Evolutionary conservation across 2,113 vertebrate species (phyloP).

Genomic region (Plotosus lineatus): DNA sequence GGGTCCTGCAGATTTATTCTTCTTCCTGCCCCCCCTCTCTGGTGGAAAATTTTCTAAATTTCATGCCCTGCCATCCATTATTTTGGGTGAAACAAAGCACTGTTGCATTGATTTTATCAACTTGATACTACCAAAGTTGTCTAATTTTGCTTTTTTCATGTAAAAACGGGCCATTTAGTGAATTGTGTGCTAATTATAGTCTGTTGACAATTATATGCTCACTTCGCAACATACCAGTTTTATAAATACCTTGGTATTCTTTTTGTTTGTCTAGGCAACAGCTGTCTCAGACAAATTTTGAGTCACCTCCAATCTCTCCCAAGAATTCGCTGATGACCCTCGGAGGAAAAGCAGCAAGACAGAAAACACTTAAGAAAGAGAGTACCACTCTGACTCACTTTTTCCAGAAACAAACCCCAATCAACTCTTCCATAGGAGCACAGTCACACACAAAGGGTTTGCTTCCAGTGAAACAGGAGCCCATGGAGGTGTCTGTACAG

Average conservation of each 20-base stretch:
- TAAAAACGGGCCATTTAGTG: constrained; percentile 51
- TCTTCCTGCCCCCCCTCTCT: too few species aligned
- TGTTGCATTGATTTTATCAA: too few species aligned
- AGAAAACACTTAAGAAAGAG: constrained; percentile 54
- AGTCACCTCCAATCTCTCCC: constrained; percentile 73
- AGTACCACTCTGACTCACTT: constrained; percentile 65
- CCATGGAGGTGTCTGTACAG: constrained; percentile 36
- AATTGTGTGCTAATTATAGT: neutral
- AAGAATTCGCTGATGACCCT: constrained; percentile 55
- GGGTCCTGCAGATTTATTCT: too few species aligned
- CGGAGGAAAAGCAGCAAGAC: constrained; percentile 58
- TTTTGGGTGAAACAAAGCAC: too few species aligned
- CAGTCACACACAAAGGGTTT: constrained; percentile 7
- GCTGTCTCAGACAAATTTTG: constrained; percentile 73
- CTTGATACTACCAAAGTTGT: too few species aligned
- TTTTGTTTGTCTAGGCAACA: constrained; percentile 70
- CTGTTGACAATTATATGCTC: neutral
- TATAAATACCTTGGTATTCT: neutral
- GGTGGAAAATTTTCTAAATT: too few species aligned
- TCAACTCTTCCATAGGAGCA: constrained; percentile 33
- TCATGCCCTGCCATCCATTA: too few species aligned
- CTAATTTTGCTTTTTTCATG: constrained; percentile 66
- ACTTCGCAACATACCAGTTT: neutral
- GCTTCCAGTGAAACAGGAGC: constrained; percentile 40
- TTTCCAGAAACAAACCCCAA: constrained; percentile 65